Conservation (phyloP, 2,797 vertebrate genomes). For the Myioborus miniatus region DNA sequence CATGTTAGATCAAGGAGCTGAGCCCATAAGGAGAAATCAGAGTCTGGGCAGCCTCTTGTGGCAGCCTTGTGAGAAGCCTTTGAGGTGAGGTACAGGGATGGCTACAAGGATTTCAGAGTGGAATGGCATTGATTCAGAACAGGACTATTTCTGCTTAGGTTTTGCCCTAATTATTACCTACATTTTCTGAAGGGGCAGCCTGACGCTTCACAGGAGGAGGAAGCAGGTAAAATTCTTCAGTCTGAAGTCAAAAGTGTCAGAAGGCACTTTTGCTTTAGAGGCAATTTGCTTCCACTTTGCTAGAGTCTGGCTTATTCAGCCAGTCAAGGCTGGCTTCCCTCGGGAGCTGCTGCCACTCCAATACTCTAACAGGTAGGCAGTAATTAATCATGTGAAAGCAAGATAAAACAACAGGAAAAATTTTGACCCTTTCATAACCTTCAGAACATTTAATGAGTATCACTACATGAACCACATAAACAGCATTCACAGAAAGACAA, state of each 20-base stretch:
- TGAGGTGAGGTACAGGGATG: not conserved
- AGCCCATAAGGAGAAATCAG: not conserved
- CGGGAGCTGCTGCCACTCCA: fast-evolving
- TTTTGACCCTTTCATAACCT: not conserved
- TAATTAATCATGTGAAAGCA: not conserved
- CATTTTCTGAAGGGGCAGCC: not conserved
- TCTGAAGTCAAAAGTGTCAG: not conserved
- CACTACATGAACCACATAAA: not conserved
- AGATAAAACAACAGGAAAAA: not conserved
- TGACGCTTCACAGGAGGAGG: not conserved
- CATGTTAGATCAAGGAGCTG: not conserved
- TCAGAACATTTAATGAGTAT: not conserved
- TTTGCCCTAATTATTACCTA: not conserved
- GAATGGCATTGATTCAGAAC: fast-evolving
- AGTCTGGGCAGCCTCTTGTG: not conserved
- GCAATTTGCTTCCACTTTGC: not conserved
- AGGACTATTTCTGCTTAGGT: not conserved
- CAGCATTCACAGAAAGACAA: not conserved
- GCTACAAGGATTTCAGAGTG: not conserved
- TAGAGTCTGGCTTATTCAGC: not conserved
- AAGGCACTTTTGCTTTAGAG: not conserved
- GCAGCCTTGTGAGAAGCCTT: not conserved
- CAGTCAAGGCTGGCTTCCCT: not conserved
- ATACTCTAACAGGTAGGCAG: not conserved
- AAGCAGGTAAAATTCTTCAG: not conserved